Conservation (phyloP, 2,797 vertebrate genomes). For the Crenuchus spilurus region DNA sequence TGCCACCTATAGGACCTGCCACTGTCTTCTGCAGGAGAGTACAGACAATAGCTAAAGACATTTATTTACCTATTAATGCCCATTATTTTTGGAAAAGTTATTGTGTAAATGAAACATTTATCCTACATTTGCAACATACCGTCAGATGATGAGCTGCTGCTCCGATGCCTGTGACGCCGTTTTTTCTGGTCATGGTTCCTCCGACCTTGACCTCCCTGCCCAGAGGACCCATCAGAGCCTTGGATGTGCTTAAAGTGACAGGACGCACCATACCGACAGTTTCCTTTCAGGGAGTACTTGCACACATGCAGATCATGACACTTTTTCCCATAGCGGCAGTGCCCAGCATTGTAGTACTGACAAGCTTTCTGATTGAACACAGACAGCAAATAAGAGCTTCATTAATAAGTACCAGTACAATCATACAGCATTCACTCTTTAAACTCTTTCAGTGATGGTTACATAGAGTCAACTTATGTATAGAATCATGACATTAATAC, state of each 20-base stretch:
- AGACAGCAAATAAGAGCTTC: neutral
- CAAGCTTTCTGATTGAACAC: constrained; percentile 48
- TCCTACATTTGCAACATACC: neutral
- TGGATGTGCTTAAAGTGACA: constrained; percentile 65
- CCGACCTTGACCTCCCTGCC: neutral
- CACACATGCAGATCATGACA: constrained; percentile 69
- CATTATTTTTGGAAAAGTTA: no score
- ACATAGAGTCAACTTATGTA: neutral
- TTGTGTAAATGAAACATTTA: no score
- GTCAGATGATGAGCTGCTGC: constrained; percentile 14
- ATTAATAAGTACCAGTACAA: neutral
- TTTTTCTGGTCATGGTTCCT: neutral
- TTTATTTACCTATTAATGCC: no score
- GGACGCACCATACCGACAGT: constrained; percentile 56
- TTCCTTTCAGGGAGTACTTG: constrained; percentile 59
- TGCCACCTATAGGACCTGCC: constrained; percentile 71
- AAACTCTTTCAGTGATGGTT: neutral
- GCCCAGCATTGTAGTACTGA: constrained; percentile 65
- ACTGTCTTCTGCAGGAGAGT: neutral
- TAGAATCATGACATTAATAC: neutral
- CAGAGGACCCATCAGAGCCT: neutral
- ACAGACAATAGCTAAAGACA: no score
- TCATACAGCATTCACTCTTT: neutral
- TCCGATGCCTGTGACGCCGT: neutral
- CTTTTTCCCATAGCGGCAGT: constrained; percentile 54